Conservation (phyloP, 2,888 invertebrate species). For the Lathronympha strigana region DNA sequence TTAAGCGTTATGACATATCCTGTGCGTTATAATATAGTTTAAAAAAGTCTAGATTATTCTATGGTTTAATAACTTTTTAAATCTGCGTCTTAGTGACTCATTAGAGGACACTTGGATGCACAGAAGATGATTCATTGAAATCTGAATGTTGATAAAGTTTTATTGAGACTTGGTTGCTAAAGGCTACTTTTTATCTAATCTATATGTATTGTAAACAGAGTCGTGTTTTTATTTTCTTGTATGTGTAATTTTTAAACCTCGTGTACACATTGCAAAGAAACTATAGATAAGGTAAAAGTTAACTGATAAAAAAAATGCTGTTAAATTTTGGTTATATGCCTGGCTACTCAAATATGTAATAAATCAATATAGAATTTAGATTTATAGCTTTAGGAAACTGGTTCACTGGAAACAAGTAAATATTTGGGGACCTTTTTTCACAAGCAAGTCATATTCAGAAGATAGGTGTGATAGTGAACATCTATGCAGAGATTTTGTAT, state of each 20-base stretch:
- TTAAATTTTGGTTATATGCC: background rate
- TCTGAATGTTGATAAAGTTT: background rate
- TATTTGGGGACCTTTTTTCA: too few relatives aligned
- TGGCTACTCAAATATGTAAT: background rate
- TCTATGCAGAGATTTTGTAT: too few relatives aligned
- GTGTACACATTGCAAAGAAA: conserved; percentile 1
- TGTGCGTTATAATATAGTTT: background rate
- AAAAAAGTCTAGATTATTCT: conserved; percentile 36
- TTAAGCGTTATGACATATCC: conserved; percentile 1
- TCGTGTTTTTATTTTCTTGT: conserved; percentile 19
- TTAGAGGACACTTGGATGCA: conserved; percentile 10
- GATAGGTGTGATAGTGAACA: too few relatives aligned
- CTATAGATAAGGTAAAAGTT: background rate
- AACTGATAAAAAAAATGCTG: background rate
- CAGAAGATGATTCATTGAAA: background rate
- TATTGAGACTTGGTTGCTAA: background rate
- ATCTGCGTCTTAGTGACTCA: conserved; percentile 31
- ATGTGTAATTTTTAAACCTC: conserved; percentile 4
- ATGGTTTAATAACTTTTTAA: conserved; percentile 15
- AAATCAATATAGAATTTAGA: too few relatives aligned
- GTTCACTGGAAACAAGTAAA: too few relatives aligned
- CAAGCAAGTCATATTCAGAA: too few relatives aligned
- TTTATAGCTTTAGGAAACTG: too few relatives aligned
- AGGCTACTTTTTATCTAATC: conserved; percentile 22
- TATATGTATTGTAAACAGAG: conserved; percentile 16